These are phyloP conservation scores for Limonius californicus DNA, from an alignment of 1,140 invertebrate genomes.

Conservation along the genomic window DNA sequence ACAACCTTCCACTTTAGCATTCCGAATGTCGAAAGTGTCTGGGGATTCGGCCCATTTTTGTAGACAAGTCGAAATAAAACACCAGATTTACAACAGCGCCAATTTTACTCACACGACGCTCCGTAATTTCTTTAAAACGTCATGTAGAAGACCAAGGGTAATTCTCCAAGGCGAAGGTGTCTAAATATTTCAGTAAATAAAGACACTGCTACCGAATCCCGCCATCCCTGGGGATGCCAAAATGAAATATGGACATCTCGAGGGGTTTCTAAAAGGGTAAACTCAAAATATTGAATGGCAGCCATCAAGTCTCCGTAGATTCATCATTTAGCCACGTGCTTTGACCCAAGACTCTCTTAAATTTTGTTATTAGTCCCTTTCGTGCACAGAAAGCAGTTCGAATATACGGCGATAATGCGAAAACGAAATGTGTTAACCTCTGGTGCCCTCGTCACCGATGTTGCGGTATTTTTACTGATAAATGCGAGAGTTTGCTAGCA, in stretches of 20 bases:
- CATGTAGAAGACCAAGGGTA: slow-evolving; percentile 5
- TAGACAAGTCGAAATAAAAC: not conserved
- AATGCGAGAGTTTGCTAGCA: too few relatives aligned
- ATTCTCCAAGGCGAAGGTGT: not conserved
- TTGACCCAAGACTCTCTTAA: not conserved
- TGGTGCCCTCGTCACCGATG: too few relatives aligned
- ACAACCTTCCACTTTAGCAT: not conserved
- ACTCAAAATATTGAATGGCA: slow-evolving; percentile 10
- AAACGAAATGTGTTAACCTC: too few relatives aligned
- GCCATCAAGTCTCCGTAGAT: slow-evolving; percentile 11
- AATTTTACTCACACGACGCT: not conserved
- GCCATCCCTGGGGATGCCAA: not conserved
- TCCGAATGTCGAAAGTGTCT: too few relatives aligned
- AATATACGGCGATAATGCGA: too few relatives aligned
- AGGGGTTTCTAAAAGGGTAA: slow-evolving; percentile 2
- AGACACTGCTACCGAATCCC: not conserved
- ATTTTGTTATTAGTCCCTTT: not conserved
- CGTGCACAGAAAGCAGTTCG: too few relatives aligned
- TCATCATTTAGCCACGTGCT: not conserved
- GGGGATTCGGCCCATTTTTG: too few relatives aligned
- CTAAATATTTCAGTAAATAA: slow-evolving; percentile 5
- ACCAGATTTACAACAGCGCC: not conserved
- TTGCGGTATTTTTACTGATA: too few relatives aligned
- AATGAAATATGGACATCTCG: slow-evolving; percentile 7
- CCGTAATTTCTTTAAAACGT: not conserved